Evolutionary conservation across 2,797 vertebrate genomes (phyloP).

Genomic region (Bovichtus variegatus): DNA sequence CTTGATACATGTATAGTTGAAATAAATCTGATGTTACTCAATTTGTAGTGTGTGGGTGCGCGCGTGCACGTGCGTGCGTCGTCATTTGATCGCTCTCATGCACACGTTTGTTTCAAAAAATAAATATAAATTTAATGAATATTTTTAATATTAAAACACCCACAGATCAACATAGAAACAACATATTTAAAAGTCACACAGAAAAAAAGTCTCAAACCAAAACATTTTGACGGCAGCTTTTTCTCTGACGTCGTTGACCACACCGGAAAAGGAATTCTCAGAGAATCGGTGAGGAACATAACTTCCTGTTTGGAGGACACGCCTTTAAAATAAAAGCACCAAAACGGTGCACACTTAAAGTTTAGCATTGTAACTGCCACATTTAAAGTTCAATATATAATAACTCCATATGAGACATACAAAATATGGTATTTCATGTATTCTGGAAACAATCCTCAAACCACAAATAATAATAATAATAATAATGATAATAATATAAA

Average conservation of each 20-base stretch:
- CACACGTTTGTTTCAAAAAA: neutral
- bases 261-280: conserved; percentile 58
- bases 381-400: neutral
- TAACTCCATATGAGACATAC: neutral
- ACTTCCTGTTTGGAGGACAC: conserved; percentile 29
- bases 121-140: too few relatives aligned
- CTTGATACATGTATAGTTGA: neutral
- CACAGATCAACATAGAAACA: neutral
- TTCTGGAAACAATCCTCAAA: neutral
- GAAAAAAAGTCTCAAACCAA: neutral
- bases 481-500: too few relatives aligned
- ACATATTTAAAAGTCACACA: neutral
- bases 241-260: conserved; percentile 57
- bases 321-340: conserved; percentile 43
- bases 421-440: neutral
- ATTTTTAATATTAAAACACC: neutral
- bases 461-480: neutral
- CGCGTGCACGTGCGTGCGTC: too few relatives aligned
- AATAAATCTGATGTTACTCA: conserved; percentile 26
- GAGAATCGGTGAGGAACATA: neutral
- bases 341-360: neutral
- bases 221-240: conserved; percentile 15
- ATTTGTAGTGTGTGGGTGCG: neutral
- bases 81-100: too few relatives aligned
- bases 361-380: too few relatives aligned